Evolutionary conservation across 2,113 vertebrate genomes (phyloP).

Genomic region (Triplophysa tibetana): DNA sequence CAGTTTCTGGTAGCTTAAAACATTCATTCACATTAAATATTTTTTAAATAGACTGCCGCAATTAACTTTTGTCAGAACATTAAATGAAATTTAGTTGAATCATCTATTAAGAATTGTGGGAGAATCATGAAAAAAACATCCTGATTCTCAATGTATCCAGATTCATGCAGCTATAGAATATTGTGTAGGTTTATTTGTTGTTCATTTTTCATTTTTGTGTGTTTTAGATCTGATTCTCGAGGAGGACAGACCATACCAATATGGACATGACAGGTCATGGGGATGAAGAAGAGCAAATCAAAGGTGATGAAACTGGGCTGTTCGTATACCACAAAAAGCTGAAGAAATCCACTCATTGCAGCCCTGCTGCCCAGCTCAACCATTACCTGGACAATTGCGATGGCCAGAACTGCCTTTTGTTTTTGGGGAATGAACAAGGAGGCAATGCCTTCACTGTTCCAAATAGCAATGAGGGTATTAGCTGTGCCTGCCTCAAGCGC

Average conservation of each 20-base stretch:
- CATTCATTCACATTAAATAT: background rate
- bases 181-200: background rate
- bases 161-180: conserved; percentile 1
- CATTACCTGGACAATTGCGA: conserved; percentile 47
- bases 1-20: background rate
- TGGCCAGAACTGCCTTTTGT: conserved; percentile 49
- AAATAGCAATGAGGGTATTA: too few species aligned
- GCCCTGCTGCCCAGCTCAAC: conserved; percentile 42
- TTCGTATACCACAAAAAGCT: too few species aligned
- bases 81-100: background rate
- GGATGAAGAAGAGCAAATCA: background rate
- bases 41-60: too few species aligned
- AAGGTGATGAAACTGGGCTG: too few species aligned
- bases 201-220: background rate
- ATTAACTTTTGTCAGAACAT: background rate
- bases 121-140: background rate
- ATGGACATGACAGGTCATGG: background rate
- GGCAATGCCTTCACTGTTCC: conserved; percentile 20
- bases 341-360: background rate
- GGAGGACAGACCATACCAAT: background rate
- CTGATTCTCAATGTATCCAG: background rate
- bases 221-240: background rate
- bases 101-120: background rate
- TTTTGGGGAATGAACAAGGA: conserved; percentile 48
- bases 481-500: too few species aligned